phyloP scores from a whole-genome alignment of 1,140 invertebrate species.

The Aporrectodea caliginosa region DNA sequence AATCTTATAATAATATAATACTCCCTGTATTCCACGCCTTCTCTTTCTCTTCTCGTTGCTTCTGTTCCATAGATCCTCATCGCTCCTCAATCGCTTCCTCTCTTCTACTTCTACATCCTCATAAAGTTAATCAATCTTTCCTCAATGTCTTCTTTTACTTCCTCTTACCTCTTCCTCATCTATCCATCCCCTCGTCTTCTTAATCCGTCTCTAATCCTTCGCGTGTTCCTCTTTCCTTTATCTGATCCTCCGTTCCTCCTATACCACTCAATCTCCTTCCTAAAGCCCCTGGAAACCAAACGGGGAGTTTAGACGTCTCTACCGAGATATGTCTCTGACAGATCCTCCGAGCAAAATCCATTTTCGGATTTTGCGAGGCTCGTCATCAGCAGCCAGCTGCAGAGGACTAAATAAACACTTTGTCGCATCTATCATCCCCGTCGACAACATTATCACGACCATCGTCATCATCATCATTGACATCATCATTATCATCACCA shows the following conservation, averaged over 20 bases:
- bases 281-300: too few relatives aligned
- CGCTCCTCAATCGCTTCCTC: not conserved
- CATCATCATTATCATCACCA: not conserved
- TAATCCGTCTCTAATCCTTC: not conserved
- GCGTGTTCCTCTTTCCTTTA: not conserved
- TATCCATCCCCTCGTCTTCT: slow-evolving; percentile 29
- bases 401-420: slow-evolving; percentile 19
- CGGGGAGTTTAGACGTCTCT: too few relatives aligned
- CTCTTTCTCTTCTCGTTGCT: too few relatives aligned
- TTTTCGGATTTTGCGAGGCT: too few relatives aligned
- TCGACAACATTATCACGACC: not conserved
- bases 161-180: too few relatives aligned
- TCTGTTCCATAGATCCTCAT: too few relatives aligned
- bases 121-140: too few relatives aligned
- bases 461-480: not conserved
- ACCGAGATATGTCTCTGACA: not conserved
- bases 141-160: too few relatives aligned
- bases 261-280: slow-evolving; percentile 31
- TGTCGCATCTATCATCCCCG: not conserved
- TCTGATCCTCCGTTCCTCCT: not conserved
- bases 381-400: too few relatives aligned
- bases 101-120: too few relatives aligned
- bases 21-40: too few relatives aligned
- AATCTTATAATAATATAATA: too few relatives aligned
- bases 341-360: not conserved